Evolutionary conservation across 2,797 vertebrate genomes (phyloP), one percentile per base, ranked within the genome.

Genomic region (Clarias platycephalus): DNA sequence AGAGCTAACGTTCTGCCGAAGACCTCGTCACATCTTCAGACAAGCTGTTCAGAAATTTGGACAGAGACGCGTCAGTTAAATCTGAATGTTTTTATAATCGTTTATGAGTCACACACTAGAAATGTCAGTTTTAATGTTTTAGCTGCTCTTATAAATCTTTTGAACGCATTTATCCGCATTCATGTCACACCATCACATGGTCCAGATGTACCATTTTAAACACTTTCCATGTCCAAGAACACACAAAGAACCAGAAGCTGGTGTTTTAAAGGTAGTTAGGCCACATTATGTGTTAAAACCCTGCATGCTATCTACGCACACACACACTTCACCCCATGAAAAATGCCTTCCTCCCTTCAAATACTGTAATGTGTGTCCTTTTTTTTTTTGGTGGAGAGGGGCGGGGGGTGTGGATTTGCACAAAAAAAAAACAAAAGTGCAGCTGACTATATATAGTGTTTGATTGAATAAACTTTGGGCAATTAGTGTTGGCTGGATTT

Each of bases 1-100:
- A 77, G 60, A 67, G 77, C 79, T 81, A 63, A 66, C 9, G 24
- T 76, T 85, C 57, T 77, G 71, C 72, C 49, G 67, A 78, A 82
- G 53, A 82, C 34, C 79, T 87, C 78, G 83, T 85, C 77, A 85
- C 70, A 49, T 80, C 79, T 58, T 75, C 63, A 84, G 71, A 82
- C 76, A 79, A 62, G 7, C 62, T 67, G 71, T 5, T 76, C n/a
- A 9, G 20, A 40, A 82, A 70, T 77, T 53, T 49, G 74, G 37
- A 82, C 80, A 70, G 34, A 60, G 74, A 71, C 53, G 20, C 40
- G 60, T 57, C 62, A 22, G 26, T 37, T 40, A n/a, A 66, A 75
- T 74, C 68, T 7, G 74, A 58, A 28, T 67, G 37, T 60, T 66
- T 57, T 58, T 22, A 5, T n/a, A 22, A 60, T 37, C 5, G 12